Evolutionary conservation across 2,113 vertebrate species (phyloP).

Genomic region (Macquaria australasica): DNA sequence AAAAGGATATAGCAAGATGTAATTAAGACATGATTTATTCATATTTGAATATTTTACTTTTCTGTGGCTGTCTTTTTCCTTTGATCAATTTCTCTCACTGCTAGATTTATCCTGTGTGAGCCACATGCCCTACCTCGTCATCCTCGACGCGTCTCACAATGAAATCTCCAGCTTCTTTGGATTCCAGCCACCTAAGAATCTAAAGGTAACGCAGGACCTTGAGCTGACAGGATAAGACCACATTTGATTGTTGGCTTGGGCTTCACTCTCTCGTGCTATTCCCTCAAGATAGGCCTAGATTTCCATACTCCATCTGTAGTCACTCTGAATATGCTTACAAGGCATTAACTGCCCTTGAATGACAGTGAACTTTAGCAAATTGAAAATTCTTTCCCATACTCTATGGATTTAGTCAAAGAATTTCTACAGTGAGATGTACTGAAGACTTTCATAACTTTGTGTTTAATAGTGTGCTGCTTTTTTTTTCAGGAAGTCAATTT

Average conservation of each 20-base stretch:
- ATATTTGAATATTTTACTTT: not conserved
- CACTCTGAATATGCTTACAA: conserved; percentile 71
- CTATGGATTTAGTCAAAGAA: conserved; percentile 14
- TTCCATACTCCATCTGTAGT: conserved; percentile 79
- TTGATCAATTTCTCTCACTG: conserved; percentile 12
- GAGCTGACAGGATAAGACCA: conserved; percentile 73
- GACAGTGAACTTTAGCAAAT: conserved; percentile 56
- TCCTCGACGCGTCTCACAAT: conserved; percentile 91
- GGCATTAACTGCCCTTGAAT: conserved; percentile 73
- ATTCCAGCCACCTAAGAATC: conserved; percentile 90
- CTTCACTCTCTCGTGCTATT: conserved; percentile 62
- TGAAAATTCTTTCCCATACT: conserved; percentile 32
- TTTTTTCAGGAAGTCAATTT: conserved; percentile 90
- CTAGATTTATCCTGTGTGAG: conserved; percentile 93
- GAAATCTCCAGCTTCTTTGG: conserved; percentile 87
- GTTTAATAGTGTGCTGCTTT: conserved; percentile 28
- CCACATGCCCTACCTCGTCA: conserved; percentile 90
- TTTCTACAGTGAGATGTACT: conserved; percentile 23
- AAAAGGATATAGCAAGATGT: not conserved
- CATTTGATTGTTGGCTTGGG: conserved; percentile 67
- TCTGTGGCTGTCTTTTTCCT: conserved; percentile 16
- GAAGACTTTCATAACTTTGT: conserved; percentile 18
- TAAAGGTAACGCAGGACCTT: conserved; percentile 87
- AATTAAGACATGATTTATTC: not conserved
- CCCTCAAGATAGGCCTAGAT: conserved; percentile 68